Base-by-base conservation (phyloP, 2,113 vertebrate genomes). In the Colinus virginianus region DNA sequence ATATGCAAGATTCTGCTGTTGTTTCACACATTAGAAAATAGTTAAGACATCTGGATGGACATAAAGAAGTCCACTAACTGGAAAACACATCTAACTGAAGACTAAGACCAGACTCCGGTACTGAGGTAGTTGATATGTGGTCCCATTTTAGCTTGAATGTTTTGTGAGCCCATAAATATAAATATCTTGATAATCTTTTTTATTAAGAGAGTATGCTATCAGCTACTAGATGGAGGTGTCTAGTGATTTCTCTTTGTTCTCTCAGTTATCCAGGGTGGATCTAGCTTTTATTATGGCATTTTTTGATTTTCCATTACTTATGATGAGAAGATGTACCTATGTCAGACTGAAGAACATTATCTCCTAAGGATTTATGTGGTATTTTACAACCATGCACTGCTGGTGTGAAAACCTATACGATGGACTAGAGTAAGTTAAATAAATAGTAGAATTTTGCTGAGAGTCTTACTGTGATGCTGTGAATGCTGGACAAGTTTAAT, bases 211-310 rank as follows among this genome's bases (percentile, higher is more conserved):
- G 28, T 4, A 23, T 26, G 4, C 51, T 84, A 81, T 21, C 36
- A 51, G 0, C 8, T 56, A 42, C 8, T 38, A 14, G 7, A 3
- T 46, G 10, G 36, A 70, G 10, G 9, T 21, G 3, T 56, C n/a
- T 58, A 21, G 18, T 61, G 20, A 23, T 9, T 64, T 64, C 30
- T 69, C 2, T n/a, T 45, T 81, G 5, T 21, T 84, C 22, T 74
- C 8, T 78, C 13, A 6, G 26, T 7, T 49, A 14, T 56, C 20
- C 21, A 75, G 13, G 10, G 25, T 34, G 58, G 34, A 55, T 0
- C 0, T 23, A 45, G 7, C 32, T 70, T 81, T 74, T 32, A 13
- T 69, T 70, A 34, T 26, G 7, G 12, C 69, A 7, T 9, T 5
- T 0, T 42, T 75, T 88, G 21, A 38, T 74, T 49, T 78, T 21